A percentile compares a stretch with the other conserved stretches of the same genome.
Evolutionary conservation across 1,140 invertebrate genomes (phyloP).

Genomic region (Hormaphis cornu): DNA sequence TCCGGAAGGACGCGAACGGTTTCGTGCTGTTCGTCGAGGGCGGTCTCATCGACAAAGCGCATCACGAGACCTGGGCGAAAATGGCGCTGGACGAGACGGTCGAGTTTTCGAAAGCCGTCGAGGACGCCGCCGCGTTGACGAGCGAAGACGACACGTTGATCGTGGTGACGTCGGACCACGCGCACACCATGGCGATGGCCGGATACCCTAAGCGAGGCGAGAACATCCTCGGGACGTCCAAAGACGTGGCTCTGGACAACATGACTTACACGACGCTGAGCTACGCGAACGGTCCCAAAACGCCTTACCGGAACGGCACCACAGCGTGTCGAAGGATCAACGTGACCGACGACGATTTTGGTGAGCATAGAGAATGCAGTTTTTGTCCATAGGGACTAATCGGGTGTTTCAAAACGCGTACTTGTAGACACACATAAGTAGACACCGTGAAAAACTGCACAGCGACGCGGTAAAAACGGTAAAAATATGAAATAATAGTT

Average conservation of each 20-base stretch:
- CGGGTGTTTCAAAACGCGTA: no score
- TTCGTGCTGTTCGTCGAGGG: slow-evolving; percentile 62
- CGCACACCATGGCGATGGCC: slow-evolving; percentile 53
- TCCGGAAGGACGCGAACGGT: slow-evolving; percentile 59
- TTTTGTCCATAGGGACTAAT: no score
- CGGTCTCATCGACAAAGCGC: slow-evolving; percentile 53
- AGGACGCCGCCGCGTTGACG: slow-evolving; percentile 14
- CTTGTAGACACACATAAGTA: no score
- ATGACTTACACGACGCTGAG: slow-evolving; percentile 61
- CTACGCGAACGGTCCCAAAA: slow-evolving; percentile 62
- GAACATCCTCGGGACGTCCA: slow-evolving; percentile 50
- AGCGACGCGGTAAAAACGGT: no score
- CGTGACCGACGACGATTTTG: slow-evolving; percentile 36
- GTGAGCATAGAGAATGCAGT: no score
- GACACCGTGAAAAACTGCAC: no score
- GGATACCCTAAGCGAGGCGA: slow-evolving; percentile 61
- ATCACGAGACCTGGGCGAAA: slow-evolving; percentile 55
- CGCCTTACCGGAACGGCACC: slow-evolving; percentile 42
- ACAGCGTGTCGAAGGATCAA: slow-evolving; percentile 29
- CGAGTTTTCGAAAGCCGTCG: slow-evolving; percentile 57
- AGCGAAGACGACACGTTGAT: slow-evolving; percentile 51
- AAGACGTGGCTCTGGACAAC: slow-evolving; percentile 45
- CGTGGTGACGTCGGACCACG: slow-evolving; percentile 57
- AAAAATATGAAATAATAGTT: no score
- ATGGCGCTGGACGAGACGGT: slow-evolving; percentile 59